Conservation (phyloP, 2,888 invertebrate species). For the Sthenelais limicola region DNA sequence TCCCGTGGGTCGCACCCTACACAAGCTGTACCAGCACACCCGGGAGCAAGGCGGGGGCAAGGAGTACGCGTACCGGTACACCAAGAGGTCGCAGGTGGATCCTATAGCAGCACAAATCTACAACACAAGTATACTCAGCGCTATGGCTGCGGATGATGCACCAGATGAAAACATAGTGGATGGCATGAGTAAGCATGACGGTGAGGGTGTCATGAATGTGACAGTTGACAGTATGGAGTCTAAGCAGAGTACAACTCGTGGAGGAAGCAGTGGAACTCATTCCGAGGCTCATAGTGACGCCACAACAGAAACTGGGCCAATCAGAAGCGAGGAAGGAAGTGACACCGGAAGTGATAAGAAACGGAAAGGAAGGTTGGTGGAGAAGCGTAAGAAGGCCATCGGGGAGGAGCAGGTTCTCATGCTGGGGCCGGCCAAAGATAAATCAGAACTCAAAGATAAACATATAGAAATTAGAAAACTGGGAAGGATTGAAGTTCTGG, state of each 20-base stretch:
- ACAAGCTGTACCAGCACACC: conserved; percentile 24
- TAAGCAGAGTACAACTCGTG: background rate
- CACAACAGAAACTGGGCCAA: background rate
- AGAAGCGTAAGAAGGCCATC: background rate
- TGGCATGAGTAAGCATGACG: background rate
- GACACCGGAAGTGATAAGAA: background rate
- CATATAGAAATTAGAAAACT: conserved; percentile 25
- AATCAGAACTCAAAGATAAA: background rate
- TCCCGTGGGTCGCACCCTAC: conserved; percentile 1
- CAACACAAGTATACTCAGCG: background rate
- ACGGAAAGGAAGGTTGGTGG: background rate
- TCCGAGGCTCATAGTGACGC: background rate
- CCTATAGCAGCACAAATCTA: conserved; percentile 1
- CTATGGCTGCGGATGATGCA: background rate
- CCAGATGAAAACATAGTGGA: background rate
- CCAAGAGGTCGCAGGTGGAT: background rate
- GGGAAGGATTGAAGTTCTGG: conserved; percentile 34
- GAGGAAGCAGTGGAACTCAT: no score
- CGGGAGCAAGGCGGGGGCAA: background rate
- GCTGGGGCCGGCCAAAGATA: background rate
- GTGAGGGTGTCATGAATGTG: background rate
- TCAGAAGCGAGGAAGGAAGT: background rate
- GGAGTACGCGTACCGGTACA: conserved; percentile 28
- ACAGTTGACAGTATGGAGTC: conserved; percentile 9
- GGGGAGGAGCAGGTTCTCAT: no score